A percentile compares a stretch with the other conserved stretches of the same genome.
Conservation (phyloP, 2,888 invertebrate genomes). For the Onchidella celtica region DNA sequence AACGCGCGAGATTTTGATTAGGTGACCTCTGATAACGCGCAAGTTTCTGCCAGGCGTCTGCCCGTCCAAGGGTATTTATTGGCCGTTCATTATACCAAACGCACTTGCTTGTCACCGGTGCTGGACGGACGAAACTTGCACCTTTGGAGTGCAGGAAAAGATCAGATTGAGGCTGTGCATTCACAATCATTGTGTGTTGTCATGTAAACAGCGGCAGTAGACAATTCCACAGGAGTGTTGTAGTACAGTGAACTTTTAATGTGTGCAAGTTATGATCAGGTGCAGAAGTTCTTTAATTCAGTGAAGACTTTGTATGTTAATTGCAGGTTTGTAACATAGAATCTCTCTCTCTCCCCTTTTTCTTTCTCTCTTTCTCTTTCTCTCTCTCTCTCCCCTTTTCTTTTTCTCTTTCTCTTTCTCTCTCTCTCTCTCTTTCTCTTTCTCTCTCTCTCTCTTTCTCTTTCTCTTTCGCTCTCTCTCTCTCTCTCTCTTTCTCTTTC, state of each 20-base stretch:
- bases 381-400: neutral
- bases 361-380: neutral
- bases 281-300: too few species aligned
- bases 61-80: neutral
- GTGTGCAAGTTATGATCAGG: too few species aligned
- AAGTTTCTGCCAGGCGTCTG: neutral
- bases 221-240: too few species aligned
- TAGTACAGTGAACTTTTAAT: too few species aligned
- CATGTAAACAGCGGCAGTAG: too few species aligned
- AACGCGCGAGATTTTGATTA: constrained; percentile 8
- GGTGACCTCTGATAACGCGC: neutral
- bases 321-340: neutral
- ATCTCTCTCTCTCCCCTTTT: neutral
- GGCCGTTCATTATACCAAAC: too few species aligned
- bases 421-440: neutral
- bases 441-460: neutral
- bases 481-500: too few species aligned
- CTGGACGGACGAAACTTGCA: too few species aligned
- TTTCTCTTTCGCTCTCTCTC: neutral
- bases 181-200: too few species aligned
- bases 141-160: too few species aligned
- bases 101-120: too few species aligned
- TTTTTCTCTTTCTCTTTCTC: neutral
- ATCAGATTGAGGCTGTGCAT: too few species aligned
- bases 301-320: neutral